A percentile compares a stretch with the other conserved stretches of the same genome.
These are phyloP conservation scores for Atrina japonica DNA, from an alignment of 2,888 invertebrate species.

Conservation along the genomic window DNA sequence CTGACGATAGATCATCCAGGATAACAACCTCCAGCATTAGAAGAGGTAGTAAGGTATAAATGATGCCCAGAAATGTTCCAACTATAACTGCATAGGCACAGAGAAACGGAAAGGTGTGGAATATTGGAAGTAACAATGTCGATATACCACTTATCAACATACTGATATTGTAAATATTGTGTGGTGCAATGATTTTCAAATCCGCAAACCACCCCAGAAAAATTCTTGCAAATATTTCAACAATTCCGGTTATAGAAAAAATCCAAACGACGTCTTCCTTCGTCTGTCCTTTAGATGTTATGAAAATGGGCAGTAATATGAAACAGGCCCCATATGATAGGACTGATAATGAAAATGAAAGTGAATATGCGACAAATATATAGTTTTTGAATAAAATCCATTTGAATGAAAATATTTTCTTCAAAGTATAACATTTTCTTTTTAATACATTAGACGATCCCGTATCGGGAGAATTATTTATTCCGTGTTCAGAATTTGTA, in stretches of 20 bases:
- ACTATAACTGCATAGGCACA: constrained; percentile 48
- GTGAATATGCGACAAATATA: background rate
- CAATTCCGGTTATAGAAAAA: constrained; percentile 23
- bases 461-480: no score
- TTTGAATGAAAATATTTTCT: constrained; percentile 5
- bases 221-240: constrained; percentile 24
- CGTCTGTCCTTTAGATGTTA: constrained; percentile 3
- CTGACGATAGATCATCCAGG: constrained; percentile 47
- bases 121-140: constrained; percentile 47
- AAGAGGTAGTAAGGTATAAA: constrained; percentile 51
- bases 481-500: no score
- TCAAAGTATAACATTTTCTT: background rate
- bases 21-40: constrained; percentile 56
- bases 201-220: constrained; percentile 23
- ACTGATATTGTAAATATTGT: constrained; percentile 2
- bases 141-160: constrained; percentile 39
- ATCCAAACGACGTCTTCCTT: constrained; percentile 3
- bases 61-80: constrained; percentile 55
- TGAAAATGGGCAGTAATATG: constrained; percentile 15
- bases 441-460: no score
- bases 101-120: constrained; percentile 46
- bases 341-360: constrained; percentile 4
- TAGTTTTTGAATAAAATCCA: constrained; percentile 1
- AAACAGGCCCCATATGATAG: constrained; percentile 13
- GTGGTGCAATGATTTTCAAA: background rate